Evolutionary conservation across 2,888 invertebrate species (phyloP), one percentile per base, ranked within the genome.

Genomic region (Flexamia atlantica): DNA sequence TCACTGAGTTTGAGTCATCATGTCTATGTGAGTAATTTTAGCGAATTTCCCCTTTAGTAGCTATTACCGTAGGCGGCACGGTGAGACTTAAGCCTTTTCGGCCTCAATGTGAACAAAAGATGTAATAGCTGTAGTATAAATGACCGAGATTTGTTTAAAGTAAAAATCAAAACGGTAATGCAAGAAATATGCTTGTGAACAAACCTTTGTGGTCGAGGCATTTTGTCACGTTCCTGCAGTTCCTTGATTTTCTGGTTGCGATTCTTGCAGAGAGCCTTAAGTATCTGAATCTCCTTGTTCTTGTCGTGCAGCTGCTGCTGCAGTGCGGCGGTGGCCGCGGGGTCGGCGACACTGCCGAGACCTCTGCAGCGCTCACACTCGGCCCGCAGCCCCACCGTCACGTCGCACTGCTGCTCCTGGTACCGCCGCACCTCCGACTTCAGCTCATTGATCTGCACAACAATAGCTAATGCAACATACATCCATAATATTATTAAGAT

Each of bases 211-310:
- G 46, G 17, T 7, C 76, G 46, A 40, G 76, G 46, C 50, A 46
- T 20, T n/a, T 76, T 76, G 28, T 28, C 28, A 4, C 46, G 68
- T 17, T 72, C 32, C 42, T 82, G 72, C 14, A 82, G 46, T 23
- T 82, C 82, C 23, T 42, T 50, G 23, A 82, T 82, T 10, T 32
- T 28, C 30, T 82, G 70, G 14, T 72, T 57, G 50, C 82, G 82
- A 5, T 30, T 17, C 36, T 28, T 36, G 53, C 70, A 72, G 23
- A 82, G 50, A 14, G 42, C 53, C 72, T 82, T 82, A 7, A 82
- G 82, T 2, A 72, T 72, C 5, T 25, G 10, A 17, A 82, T 72
- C 36, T 70, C 50, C 30, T 82, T 70, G 50, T n/a, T 53, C 36
- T 46, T 76, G 50, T 76, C 28, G 1, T 36, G 40, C 0, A 76